Percentiles rank a stretch among this genome's conserved stretches.
Conservation (phyloP, 2,888 invertebrate species). For the Steinernema carpocapsae region DNA sequence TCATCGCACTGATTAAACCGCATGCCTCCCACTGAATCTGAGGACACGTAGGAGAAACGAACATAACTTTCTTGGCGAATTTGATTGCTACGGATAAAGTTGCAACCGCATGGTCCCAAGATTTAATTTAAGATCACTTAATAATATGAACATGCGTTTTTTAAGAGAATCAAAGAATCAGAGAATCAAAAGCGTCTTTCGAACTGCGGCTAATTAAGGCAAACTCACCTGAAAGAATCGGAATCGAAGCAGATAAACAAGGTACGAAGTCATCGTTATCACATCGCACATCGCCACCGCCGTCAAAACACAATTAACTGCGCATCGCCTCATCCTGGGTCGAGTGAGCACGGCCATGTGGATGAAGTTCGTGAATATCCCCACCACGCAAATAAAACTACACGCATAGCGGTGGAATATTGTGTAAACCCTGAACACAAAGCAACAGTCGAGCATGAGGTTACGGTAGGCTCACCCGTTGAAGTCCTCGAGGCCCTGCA, state of each 20-base stretch:
- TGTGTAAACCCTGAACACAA: conserved; percentile 54
- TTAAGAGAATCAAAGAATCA: not conserved
- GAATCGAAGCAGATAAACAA: conserved; percentile 54
- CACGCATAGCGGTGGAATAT: conserved; percentile 58
- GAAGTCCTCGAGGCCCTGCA: conserved; percentile 51
- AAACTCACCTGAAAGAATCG: conserved; percentile 53
- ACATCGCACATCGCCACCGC: conserved; percentile 61
- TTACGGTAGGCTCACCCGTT: conserved; percentile 42
- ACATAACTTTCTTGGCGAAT: too few relatives aligned
- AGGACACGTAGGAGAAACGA: too few relatives aligned
- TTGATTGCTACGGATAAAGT: too few relatives aligned
- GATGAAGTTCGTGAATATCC: conserved; percentile 55
- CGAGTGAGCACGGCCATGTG: conserved; percentile 52
- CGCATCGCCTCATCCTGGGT: conserved; percentile 48
- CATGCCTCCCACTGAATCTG: too few relatives aligned
- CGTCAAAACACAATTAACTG: conserved; percentile 58
- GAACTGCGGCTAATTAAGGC: not conserved
- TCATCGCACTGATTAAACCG: too few relatives aligned
- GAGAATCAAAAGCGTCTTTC: too few relatives aligned
- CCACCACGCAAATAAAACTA: conserved; percentile 55
- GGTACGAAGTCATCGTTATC: conserved; percentile 56
- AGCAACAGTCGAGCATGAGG: not conserved
- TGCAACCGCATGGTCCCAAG: too few relatives aligned
- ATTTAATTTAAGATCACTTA: too few relatives aligned
- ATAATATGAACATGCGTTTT: not conserved